Conservation (phyloP, 2,113 vertebrate genomes). For the Oenanthe oenanthe region DNA sequence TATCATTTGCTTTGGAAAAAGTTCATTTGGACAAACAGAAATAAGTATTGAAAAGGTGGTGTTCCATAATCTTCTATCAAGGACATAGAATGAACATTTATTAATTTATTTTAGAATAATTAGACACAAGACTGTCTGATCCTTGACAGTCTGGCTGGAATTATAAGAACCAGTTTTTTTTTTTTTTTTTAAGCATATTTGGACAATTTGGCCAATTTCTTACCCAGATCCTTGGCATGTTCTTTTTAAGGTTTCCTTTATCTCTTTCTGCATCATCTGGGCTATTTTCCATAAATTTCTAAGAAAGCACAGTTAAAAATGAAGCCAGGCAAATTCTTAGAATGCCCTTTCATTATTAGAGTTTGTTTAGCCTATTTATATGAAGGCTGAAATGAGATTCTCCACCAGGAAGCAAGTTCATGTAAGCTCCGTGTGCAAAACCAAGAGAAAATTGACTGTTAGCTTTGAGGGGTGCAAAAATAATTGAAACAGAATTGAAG, state of each 20-base stretch:
- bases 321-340: not conserved
- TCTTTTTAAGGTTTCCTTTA: not conserved
- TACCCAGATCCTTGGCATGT: not conserved
- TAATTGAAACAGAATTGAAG: not conserved
- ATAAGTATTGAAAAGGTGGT: not conserved
- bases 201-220: not conserved
- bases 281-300: not conserved
- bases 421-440: not conserved
- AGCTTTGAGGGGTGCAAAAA: not conserved
- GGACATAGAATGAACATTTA: not conserved
- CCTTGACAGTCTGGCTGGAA: not conserved
- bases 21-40: not conserved
- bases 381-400: not conserved
- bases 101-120: not conserved
- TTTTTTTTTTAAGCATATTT: not conserved
- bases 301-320: not conserved
- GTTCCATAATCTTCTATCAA: not conserved
- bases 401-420: not conserved
- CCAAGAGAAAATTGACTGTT: not conserved
- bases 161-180: not conserved
- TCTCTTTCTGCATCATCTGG: not conserved
- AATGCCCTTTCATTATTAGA: not conserved
- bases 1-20: not conserved
- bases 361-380: not conserved
- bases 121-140: not conserved